Percentiles rank a stretch among this genome's conserved stretches.
Conservation (phyloP, 2,797 vertebrate species). For the Acipenser transmontanus region DNA sequence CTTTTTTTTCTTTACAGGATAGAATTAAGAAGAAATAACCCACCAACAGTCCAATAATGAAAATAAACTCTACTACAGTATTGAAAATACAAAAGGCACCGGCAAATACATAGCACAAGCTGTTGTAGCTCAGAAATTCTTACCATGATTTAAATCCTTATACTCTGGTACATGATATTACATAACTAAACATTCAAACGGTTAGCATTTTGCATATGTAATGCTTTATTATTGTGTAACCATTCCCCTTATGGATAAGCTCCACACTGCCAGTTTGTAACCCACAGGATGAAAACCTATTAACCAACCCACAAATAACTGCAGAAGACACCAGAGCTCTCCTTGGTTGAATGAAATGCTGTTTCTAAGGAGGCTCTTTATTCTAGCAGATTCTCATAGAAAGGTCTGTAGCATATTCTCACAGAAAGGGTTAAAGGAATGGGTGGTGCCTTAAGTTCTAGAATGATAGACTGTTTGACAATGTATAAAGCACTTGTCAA, state of each 20-base stretch:
- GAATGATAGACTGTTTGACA: constrained; percentile 23
- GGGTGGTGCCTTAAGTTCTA: not conserved
- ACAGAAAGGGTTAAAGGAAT: constrained; percentile 1
- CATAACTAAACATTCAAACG: too few relatives aligned
- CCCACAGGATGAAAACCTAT: not conserved
- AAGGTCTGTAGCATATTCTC: not conserved
- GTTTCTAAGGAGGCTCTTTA: not conserved
- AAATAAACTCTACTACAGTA: too few relatives aligned
- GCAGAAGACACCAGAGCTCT: not conserved
- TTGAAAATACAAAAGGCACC: too few relatives aligned
- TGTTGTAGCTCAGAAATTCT: too few relatives aligned
- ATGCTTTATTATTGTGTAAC: not conserved
- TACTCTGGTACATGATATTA: too few relatives aligned
- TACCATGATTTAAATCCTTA: too few relatives aligned
- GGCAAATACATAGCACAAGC: too few relatives aligned
- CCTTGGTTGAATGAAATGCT: not conserved
- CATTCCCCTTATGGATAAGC: not conserved
- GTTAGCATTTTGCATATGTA: too few relatives aligned
- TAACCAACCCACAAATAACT: constrained; percentile 2
- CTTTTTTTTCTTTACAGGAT: too few relatives aligned
- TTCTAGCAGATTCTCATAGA: not conserved
- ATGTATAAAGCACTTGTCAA: constrained; percentile 16
- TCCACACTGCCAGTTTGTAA: not conserved
- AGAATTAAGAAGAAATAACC: too few relatives aligned
- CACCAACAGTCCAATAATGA: too few relatives aligned